Evolutionary conservation across 2,797 vertebrate species (phyloP).

Genomic region (Anas acuta): DNA sequence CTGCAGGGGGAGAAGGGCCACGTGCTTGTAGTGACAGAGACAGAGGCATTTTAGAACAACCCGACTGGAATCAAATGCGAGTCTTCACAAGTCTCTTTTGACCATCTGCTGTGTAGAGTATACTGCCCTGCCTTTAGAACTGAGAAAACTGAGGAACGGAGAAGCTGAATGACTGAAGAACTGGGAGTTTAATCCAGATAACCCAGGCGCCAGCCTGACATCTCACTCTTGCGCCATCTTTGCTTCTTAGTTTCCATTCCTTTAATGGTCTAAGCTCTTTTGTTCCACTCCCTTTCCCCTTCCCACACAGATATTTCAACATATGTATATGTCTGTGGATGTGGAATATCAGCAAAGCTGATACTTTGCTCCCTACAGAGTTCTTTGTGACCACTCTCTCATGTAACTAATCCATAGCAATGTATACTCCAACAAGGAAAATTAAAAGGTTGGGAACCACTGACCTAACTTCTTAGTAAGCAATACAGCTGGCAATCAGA

Average conservation of each 20-base stretch:
- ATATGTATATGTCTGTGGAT: slow-evolving; percentile 44
- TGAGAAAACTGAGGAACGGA: background rate
- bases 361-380: slow-evolving; percentile 57
- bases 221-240: slow-evolving; percentile 8
- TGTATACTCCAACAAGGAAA: slow-evolving; percentile 57
- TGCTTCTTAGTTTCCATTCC: slow-evolving; percentile 36
- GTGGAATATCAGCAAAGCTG: slow-evolving; percentile 63
- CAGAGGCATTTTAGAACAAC: background rate
- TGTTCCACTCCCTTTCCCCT: slow-evolving; percentile 48
- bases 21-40: background rate
- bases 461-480: slow-evolving; percentile 71
- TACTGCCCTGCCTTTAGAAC: background rate
- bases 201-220: background rate
- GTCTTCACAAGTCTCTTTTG: background rate
- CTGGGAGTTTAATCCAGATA: slow-evolving; percentile 24
- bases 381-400: slow-evolving; percentile 61
- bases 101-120: background rate
- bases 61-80: background rate
- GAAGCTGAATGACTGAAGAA: background rate
- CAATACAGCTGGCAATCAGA: slow-evolving; percentile 67
- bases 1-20: background rate
- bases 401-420: slow-evolving; percentile 67
- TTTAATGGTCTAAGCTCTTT: slow-evolving; percentile 33
- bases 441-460: slow-evolving; percentile 68
- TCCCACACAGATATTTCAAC: slow-evolving; percentile 61